Percentiles rank a stretch among this genome's conserved stretches.
Evolutionary conservation across 2,113 vertebrate species (phyloP).

Genomic region (Indicator indicator): DNA sequence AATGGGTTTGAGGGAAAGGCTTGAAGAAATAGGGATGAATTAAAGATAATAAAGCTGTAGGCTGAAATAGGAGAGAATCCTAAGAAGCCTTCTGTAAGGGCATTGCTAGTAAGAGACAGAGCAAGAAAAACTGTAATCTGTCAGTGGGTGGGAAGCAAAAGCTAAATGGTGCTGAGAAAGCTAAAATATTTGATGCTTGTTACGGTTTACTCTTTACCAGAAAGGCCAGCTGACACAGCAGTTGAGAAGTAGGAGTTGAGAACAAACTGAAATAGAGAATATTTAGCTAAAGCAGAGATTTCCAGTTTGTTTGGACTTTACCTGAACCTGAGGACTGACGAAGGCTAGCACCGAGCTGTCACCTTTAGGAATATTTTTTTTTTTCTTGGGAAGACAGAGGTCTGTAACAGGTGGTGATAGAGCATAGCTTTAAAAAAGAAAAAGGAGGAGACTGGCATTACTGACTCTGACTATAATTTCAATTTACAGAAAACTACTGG

Average conservation of each 20-base stretch:
- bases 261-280: neutral
- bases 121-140: neutral
- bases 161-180: neutral
- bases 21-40: neutral
- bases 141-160: neutral
- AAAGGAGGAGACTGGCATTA: neutral
- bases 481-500: neutral
- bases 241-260: neutral
- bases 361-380: neutral
- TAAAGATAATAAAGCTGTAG: neutral
- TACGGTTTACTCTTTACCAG: neutral
- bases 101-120: neutral
- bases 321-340: neutral
- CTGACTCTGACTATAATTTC: neutral
- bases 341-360: accelerated
- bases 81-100: neutral
- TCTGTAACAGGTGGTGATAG: neutral
- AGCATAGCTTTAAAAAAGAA: neutral
- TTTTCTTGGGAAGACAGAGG: neutral
- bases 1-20: neutral
- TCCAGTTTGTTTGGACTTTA: neutral
- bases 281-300: neutral
- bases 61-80: neutral
- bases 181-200: neutral
- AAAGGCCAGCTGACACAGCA: neutral